These are phyloP conservation scores for Silurus glanis DNA, from an alignment of 2,113 vertebrate genomes.

Conservation along the genomic window DNA sequence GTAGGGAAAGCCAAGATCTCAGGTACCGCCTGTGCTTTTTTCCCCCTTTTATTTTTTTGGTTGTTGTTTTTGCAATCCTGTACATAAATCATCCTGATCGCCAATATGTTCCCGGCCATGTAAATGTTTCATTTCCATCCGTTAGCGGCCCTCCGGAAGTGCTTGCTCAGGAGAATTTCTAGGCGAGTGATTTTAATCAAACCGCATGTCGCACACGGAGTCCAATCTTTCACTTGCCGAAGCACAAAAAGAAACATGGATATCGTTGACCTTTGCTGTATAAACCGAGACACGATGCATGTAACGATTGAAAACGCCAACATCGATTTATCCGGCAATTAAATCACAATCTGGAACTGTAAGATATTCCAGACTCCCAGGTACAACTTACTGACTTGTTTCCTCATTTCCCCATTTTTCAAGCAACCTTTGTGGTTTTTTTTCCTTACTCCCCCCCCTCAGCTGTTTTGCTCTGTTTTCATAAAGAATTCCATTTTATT, in stretches of 20 bases:
- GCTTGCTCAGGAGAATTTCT: slow-evolving; percentile 32
- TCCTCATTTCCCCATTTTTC: not conserved
- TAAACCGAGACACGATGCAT: not conserved
- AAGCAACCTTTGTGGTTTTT: not conserved
- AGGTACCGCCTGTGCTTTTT: slow-evolving; percentile 2
- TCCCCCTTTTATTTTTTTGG: not conserved
- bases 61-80: not conserved
- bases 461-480: not conserved
- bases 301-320: slow-evolving; percentile 22
- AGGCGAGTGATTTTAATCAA: slow-evolving; percentile 26
- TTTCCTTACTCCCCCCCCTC: not conserved
- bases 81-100: slow-evolving; percentile 27
- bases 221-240: not conserved
- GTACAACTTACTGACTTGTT: slow-evolving; percentile 8
- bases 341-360: slow-evolving; percentile 20
- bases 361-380: slow-evolving; percentile 26
- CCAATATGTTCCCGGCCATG: slow-evolving; percentile 17
- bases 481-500: slow-evolving; percentile 12
- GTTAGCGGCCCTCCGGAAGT: not conserved
- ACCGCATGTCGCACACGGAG: slow-evolving; percentile 12
- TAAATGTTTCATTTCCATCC: slow-evolving; percentile 15
- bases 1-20: not conserved
- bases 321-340: slow-evolving; percentile 25
- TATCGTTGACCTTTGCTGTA: slow-evolving; percentile 11
- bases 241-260: not conserved